Evolutionary conservation across 1,140 invertebrate species (phyloP).

Genomic region (Lepidurus couesii): DNA sequence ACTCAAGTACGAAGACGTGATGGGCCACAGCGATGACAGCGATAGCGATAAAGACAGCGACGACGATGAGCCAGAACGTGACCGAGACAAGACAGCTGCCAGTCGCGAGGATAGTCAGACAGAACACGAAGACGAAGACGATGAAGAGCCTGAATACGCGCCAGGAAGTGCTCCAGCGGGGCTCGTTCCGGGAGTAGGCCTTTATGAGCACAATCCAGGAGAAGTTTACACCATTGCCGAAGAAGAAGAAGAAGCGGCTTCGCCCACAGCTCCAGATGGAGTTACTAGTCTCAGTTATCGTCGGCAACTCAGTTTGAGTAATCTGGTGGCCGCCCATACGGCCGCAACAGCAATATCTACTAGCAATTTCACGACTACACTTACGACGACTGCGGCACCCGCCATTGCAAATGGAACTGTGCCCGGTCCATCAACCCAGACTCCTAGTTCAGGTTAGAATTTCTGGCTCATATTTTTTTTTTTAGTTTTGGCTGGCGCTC

Average conservation of each 20-base stretch:
- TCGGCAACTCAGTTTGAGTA: conserved; percentile 34
- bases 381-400: not conserved
- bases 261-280: conserved; percentile 48
- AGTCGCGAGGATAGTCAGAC: conserved; percentile 24
- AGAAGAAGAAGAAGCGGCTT: conserved; percentile 51
- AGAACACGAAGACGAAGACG: conserved; percentile 31
- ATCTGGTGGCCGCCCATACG: not conserved
- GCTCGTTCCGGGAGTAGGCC: conserved; percentile 38
- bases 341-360: not conserved
- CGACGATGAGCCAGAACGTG: conserved; percentile 26
- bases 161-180: conserved; percentile 26
- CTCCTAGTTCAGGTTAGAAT: not conserved
- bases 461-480: not conserved
- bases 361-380: not conserved
- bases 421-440: not conserved
- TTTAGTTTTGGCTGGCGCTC: not conserved
- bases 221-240: conserved; percentile 54
- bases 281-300: conserved; percentile 46
- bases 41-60: conserved; percentile 28
- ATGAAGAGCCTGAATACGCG: not conserved
- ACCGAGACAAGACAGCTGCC: conserved; percentile 17
- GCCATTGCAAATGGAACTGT: not conserved
- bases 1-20: conserved; percentile 31
- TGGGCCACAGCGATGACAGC: conserved; percentile 9
- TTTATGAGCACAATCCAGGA: conserved; percentile 50